These are phyloP conservation scores for Craterocephalus amniculus DNA, from an alignment of 2,797 vertebrate genomes.

Conservation along the genomic window DNA sequence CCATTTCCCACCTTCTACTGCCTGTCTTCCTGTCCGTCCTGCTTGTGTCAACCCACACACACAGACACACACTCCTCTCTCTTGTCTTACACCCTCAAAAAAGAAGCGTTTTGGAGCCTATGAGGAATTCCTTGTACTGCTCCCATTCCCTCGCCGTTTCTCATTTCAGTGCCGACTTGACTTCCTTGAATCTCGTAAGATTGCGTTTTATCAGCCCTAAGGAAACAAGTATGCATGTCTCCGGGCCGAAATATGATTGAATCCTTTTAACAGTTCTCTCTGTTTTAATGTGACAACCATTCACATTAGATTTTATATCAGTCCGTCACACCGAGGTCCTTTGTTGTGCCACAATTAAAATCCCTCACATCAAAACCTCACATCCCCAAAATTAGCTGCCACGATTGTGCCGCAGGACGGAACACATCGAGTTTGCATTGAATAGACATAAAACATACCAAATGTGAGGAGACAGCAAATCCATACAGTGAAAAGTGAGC, in stretches of 20 bases:
- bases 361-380: slow-evolving; percentile 71
- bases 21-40: slow-evolving; percentile 76
- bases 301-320: slow-evolving; percentile 67
- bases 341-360: slow-evolving; percentile 77
- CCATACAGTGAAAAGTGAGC: slow-evolving; percentile 83
- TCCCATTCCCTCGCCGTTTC: slow-evolving; percentile 33
- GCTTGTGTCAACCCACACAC: slow-evolving; percentile 57
- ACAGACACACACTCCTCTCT: slow-evolving; percentile 28
- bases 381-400: slow-evolving; percentile 80
- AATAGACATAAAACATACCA: slow-evolving; percentile 83
- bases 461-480: slow-evolving; percentile 84
- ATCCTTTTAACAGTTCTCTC: slow-evolving; percentile 56
- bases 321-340: slow-evolving; percentile 60
- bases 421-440: slow-evolving; percentile 82
- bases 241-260: slow-evolving; percentile 22
- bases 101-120: slow-evolving; percentile 58
- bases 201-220: slow-evolving; percentile 11
- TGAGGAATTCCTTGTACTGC: slow-evolving; percentile 60
- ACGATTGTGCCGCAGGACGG: slow-evolving; percentile 71
- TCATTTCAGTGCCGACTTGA: slow-evolving; percentile 19
- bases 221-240: slow-evolving; percentile 11
- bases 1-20: slow-evolving; percentile 84
- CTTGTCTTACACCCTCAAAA: slow-evolving; percentile 56
- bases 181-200: background rate
- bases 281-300: slow-evolving; percentile 60